Percentiles rank a stretch among this genome's conserved stretches.
phyloP scores from a whole-genome alignment of 2,797 vertebrate genomes.

The Liparis tanakae region DNA sequence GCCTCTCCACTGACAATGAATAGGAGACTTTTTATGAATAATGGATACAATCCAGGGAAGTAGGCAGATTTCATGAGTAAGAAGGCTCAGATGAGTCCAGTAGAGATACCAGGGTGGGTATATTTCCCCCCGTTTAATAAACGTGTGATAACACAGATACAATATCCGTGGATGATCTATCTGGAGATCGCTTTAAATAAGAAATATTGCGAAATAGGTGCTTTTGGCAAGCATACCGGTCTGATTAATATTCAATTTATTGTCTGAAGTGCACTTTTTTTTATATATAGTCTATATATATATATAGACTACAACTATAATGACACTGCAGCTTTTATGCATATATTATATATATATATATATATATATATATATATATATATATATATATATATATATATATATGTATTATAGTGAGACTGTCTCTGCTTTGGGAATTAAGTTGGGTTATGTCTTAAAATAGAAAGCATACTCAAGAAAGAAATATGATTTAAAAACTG shows the following conservation, averaged over 20 bases:
- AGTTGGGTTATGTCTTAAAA: neutral
- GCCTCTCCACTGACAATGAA: slow-evolving; percentile 52
- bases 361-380: no score
- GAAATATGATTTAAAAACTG: no score
- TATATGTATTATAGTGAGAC: neutral
- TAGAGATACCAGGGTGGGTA: neutral
- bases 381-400: no score
- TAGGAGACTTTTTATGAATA: slow-evolving; percentile 52
- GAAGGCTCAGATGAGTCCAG: slow-evolving; percentile 14
- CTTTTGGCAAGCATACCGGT: neutral
- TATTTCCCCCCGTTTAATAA: neutral
- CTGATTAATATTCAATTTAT: neutral
- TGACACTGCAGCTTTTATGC: neutral
- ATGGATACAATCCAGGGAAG: slow-evolving; percentile 51
- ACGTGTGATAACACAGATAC: neutral
- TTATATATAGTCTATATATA: no score
- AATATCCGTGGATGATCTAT: neutral
- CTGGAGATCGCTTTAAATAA: neutral
- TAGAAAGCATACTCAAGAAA: neutral
- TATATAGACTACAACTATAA: neutral
- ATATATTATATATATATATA: no score
- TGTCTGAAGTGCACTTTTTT: neutral
- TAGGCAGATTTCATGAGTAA: slow-evolving; percentile 41
- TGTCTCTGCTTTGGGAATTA: neutral
- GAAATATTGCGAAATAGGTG: neutral